These are phyloP conservation scores for Anastatus disparis DNA, from an alignment of 1,140 invertebrate genomes.

Conservation along the genomic window DNA sequence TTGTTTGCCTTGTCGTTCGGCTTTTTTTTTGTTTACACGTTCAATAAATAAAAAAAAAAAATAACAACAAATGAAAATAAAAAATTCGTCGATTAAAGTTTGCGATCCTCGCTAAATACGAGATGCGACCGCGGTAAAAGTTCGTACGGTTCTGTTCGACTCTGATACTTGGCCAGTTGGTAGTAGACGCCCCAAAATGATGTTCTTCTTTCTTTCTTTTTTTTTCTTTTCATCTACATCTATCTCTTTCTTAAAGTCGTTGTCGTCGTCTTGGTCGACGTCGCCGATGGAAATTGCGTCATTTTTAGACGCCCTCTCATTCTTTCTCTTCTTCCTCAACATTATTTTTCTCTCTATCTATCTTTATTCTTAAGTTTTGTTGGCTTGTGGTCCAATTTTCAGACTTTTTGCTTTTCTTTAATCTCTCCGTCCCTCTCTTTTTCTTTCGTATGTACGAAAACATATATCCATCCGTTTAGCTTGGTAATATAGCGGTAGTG, in stretches of 20 bases:
- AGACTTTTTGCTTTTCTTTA: neutral
- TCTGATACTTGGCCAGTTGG: constrained; percentile 24
- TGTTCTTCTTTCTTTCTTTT: neutral
- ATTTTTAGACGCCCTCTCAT: constrained; percentile 41
- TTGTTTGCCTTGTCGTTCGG: constrained; percentile 35
- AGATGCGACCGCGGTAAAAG: constrained; percentile 62
- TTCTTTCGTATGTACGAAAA: no score
- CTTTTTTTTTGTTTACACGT: constrained; percentile 25
- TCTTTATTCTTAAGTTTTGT: constrained; percentile 2
- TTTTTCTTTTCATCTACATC: no score
- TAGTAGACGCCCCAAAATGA: constrained; percentile 37
- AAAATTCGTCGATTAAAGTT: constrained; percentile 19
- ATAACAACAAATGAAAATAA: constrained; percentile 20
- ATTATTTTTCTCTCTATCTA: neutral
- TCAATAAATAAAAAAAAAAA: neutral
- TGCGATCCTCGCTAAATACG: constrained; percentile 17
- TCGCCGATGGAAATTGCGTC: constrained; percentile 22
- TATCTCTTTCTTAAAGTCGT: no score
- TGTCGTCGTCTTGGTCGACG: neutral
- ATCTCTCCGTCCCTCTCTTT: neutral
- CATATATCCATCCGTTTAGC: no score
- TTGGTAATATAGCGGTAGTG: no score
- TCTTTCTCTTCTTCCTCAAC: constrained; percentile 15
- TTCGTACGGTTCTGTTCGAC: constrained; percentile 62
- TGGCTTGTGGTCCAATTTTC: no score